Base-by-base conservation (phyloP, 2,113 vertebrate genomes). In the Hydrolagus affinis region DNA sequence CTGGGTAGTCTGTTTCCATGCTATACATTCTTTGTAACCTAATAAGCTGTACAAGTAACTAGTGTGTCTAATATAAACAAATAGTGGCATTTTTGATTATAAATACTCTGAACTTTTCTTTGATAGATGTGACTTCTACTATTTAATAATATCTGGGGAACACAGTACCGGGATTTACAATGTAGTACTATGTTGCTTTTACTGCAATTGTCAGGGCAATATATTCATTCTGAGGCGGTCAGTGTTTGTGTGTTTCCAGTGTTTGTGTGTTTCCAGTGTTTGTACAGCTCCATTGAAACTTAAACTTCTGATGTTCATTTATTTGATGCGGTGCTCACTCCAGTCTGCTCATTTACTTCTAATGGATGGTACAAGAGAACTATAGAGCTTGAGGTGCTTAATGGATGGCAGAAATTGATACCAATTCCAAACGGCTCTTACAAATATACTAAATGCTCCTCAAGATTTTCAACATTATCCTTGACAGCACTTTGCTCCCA, bases 401-500 rank as follows among this genome's bases (percentile, higher is more conserved):
- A 23, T 77, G 75, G 44, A 77, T n/a, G 76, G 57, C 11, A 25
- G 59, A 23, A 11, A 25, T 28, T 62, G 62, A 78, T 25, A 28
- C 11, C 7, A n/a, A 14, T 23, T 0, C 1, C 23, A 11, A n/a
- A 19, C 15, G 56, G 21, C 9, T 12, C 10, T 60, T 44, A 77
- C 59, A 59, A 77, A 11, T 14, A 25, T 9, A 17, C 57, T 12
- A 28, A 78, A 59, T 7, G 14, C 14, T 78, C 60, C 62, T 28
- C 8, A n/a, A 62, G 15, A 62, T 17, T 80, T 80, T 80, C 60
- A 80, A 15, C 77, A 62, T 80, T 62, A 80, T 14, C 15, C 60
- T 64, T 80, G 77, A 80, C 77, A 80, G 77, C 23, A 64, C 77
- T 80, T 80, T 30, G 28, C 19, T 11, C 76, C 77, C 15, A 80